Evolutionary conservation across 2,888 invertebrate genomes (phyloP).

Genomic region (Apamea crenata): DNA sequence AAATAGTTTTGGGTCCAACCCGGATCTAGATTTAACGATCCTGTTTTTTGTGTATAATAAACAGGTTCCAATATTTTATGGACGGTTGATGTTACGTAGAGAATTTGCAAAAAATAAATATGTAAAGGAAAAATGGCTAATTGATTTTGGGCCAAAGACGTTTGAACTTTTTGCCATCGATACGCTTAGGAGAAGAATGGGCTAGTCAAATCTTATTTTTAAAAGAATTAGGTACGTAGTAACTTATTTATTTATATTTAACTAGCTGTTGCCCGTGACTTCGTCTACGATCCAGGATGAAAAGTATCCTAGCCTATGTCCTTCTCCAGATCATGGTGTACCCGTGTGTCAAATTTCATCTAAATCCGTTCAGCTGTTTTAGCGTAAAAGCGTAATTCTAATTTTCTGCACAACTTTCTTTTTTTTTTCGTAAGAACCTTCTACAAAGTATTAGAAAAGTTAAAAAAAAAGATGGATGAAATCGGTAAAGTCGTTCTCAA

Average conservation of each 20-base stretch:
- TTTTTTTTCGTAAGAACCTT: too few relatives aligned
- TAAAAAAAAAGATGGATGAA: too few relatives aligned
- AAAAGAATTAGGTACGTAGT: background rate
- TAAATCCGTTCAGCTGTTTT: too few relatives aligned
- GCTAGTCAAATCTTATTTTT: background rate
- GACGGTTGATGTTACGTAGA: background rate
- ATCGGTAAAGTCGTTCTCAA: too few relatives aligned
- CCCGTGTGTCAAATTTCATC: too few relatives aligned
- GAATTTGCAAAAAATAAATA: background rate
- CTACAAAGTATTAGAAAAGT: too few relatives aligned
- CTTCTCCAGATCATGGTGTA: too few relatives aligned
- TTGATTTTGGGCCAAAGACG: background rate
- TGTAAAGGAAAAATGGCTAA: background rate
- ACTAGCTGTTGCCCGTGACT: too few relatives aligned
- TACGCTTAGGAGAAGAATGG: background rate
- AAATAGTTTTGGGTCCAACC: constrained; percentile 16
- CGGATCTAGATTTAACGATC: constrained; percentile 13
- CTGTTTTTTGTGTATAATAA: background rate
- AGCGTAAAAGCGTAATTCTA: too few relatives aligned
- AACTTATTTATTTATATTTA: background rate
- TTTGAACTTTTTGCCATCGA: background rate
- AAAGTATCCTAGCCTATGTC: too few relatives aligned
- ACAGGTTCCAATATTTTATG: background rate
- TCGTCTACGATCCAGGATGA: too few relatives aligned
- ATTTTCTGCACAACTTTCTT: too few relatives aligned